phyloP scores from a whole-genome alignment of 23 tunicate species.

The Diplosoma virens region DNA sequence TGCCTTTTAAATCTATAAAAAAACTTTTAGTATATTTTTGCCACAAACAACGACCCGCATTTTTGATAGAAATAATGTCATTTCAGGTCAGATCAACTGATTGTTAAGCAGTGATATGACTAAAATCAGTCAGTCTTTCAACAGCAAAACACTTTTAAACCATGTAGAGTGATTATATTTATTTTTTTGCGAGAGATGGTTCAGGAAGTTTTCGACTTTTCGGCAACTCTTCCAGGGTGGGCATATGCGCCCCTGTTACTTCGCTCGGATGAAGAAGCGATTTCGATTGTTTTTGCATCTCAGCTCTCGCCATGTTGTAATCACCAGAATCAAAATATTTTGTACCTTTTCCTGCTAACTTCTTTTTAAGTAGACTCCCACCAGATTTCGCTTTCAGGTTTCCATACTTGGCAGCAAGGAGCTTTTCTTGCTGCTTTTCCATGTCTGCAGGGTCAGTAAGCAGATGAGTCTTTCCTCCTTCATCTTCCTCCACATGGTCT shows the following conservation, averaged over 20 bases:
- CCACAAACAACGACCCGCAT: too few species aligned
- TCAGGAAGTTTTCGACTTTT: constrained; percentile 14
- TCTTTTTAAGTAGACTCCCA: constrained; percentile 34
- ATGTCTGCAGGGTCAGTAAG: constrained; percentile 18
- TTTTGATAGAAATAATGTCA: too few species aligned
- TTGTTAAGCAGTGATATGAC: too few species aligned
- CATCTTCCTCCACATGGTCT: too few species aligned
- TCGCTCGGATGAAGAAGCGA: constrained; percentile 8
- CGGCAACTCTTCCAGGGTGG: constrained; percentile 42
- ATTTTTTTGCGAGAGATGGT: neutral
- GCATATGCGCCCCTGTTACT: constrained; percentile 54
- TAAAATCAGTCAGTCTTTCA: too few species aligned
- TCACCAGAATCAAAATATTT: constrained; percentile 65
- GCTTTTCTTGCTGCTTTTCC: constrained; percentile 71
- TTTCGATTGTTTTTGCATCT: constrained; percentile 43
- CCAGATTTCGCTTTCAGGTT: constrained; percentile 56
- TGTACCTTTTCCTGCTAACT: constrained; percentile 31
- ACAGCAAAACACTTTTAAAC: neutral
- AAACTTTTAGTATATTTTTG: too few species aligned
- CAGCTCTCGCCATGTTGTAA: constrained; percentile 59
- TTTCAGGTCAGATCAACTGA: too few species aligned
- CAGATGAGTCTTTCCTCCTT: too few species aligned
- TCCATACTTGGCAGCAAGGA: constrained; percentile 60
- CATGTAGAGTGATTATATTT: neutral
- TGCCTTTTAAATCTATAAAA: too few species aligned